These are phyloP conservation scores for Gerris lacustris DNA, from an alignment of 2,888 invertebrate genomes.

Conservation along the genomic window DNA sequence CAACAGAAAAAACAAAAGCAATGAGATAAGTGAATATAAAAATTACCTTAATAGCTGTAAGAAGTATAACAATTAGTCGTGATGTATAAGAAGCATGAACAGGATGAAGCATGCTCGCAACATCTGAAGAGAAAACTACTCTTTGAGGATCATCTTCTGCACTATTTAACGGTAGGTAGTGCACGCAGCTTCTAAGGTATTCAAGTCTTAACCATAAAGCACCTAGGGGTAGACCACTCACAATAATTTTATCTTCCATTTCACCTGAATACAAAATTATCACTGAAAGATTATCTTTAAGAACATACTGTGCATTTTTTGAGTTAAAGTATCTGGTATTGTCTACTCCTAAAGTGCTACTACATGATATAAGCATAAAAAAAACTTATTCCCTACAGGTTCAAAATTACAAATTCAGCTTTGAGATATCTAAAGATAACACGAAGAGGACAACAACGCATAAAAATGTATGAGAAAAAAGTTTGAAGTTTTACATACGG, in stretches of 20 bases:
- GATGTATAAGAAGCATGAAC: conserved; percentile 46
- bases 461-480: too few species aligned
- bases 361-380: too few species aligned
- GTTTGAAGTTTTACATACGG: conserved; percentile 17
- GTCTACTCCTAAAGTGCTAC: too few species aligned
- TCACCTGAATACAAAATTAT: conserved; percentile 38
- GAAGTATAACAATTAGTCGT: conserved; percentile 46
- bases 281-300: conserved; percentile 3
- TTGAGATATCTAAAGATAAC: too few species aligned
- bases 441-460: too few species aligned
- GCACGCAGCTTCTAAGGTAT: conserved; percentile 55
- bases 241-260: conserved; percentile 49
- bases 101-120: conserved; percentile 56
- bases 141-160: conserved; percentile 49
- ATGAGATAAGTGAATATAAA: too few species aligned
- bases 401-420: too few species aligned
- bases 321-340: too few species aligned
- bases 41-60: conserved; percentile 43
- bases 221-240: conserved; percentile 54
- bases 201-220: conserved; percentile 65
- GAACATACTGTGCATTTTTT: too few species aligned
- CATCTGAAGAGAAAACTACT: conserved; percentile 50
- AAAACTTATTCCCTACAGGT: too few species aligned
- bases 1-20: too few species aligned
- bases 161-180: conserved; percentile 47